A percentile compares a stretch with the other conserved stretches of the same genome.
These are phyloP conservation scores for Trissonchulus latispiculum DNA, from an alignment of 2,888 invertebrate species.

Conservation along the genomic window DNA sequence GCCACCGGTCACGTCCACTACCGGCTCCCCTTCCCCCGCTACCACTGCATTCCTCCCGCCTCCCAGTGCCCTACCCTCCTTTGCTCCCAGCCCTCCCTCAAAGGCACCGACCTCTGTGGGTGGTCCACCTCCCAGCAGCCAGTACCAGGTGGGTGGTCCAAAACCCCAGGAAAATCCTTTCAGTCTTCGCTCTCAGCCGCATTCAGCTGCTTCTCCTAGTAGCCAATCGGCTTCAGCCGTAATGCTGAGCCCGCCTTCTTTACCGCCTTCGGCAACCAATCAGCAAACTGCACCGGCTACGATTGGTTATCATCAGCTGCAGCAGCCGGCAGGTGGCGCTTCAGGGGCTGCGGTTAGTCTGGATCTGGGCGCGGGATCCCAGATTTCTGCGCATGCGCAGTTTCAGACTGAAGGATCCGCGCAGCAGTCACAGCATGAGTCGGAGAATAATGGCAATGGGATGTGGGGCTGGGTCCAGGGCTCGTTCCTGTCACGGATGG, in stretches of 20 bases:
- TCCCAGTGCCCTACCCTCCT: too few relatives aligned
- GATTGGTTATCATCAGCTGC: background rate
- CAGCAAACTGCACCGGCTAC: background rate
- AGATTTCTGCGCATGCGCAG: background rate
- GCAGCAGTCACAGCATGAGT: too few relatives aligned
- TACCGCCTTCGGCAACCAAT: background rate
- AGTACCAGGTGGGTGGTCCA: too few relatives aligned
- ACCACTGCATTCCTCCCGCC: too few relatives aligned
- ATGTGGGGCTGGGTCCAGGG: constrained; percentile 61
- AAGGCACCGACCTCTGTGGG: too few relatives aligned
- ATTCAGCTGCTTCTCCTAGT: background rate
- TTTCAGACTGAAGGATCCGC: background rate
- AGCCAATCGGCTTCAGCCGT: too few relatives aligned
- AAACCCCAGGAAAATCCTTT: background rate
- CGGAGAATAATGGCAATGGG: constrained; percentile 42
- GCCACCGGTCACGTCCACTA: too few relatives aligned
- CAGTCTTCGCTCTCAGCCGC: background rate
- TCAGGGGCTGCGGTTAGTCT: background rate
- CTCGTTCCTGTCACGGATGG: constrained; percentile 56
- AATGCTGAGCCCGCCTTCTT: background rate
- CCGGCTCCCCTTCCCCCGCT: too few relatives aligned
- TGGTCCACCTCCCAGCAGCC: too few relatives aligned
- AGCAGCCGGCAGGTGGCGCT: background rate
- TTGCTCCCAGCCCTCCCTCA: too few relatives aligned
- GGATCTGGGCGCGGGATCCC: background rate